Evolutionary conservation across 2,113 vertebrate species (phyloP).

Genomic region (Cacatua alba): DNA sequence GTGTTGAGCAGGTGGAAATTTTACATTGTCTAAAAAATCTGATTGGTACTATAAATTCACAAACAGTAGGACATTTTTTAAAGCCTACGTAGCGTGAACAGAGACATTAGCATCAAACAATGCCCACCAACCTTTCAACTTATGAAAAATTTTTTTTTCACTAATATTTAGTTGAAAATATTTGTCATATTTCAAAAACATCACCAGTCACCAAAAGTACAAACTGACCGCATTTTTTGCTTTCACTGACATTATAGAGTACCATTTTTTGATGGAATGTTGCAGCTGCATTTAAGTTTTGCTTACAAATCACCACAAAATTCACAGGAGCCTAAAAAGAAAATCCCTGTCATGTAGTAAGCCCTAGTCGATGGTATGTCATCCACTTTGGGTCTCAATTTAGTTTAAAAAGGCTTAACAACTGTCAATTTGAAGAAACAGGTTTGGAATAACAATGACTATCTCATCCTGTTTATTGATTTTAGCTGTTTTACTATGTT

Average conservation of each 20-base stretch:
- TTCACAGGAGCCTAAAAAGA: neutral
- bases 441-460: constrained; percentile 37
- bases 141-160: neutral
- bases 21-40: neutral
- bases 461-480: constrained; percentile 51
- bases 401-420: constrained; percentile 44
- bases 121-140: neutral
- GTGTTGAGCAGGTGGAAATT: neutral
- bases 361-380: neutral
- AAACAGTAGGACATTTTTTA: neutral
- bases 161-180: neutral
- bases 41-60: neutral
- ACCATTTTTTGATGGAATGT: neutral
- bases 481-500: constrained; percentile 37
- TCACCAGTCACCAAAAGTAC: neutral
- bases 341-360: neutral
- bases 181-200: neutral
- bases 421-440: constrained; percentile 28
- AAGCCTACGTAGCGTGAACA: neutral
- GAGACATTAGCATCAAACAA: neutral
- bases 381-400: constrained; percentile 17
- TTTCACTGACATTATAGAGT: neutral
- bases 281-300: neutral
- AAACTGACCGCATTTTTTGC: neutral
- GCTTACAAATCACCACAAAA: neutral